phyloP scores from a whole-genome alignment of 2,888 invertebrate species.

The Amiota minor region DNA sequence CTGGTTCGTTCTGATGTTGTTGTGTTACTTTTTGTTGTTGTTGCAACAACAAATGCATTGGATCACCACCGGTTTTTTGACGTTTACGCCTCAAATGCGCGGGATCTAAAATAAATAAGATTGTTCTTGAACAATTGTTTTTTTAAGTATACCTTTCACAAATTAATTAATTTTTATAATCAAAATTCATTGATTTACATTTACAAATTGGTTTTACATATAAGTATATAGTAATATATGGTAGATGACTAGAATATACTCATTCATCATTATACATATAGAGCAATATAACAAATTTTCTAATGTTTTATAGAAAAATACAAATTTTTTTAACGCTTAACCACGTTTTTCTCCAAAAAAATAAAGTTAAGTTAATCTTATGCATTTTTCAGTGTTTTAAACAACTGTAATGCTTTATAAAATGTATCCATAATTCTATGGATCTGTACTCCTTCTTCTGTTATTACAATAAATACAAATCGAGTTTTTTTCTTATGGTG shows the following conservation, averaged over 20 bases:
- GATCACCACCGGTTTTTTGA: conserved; percentile 72
- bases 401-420: background rate
- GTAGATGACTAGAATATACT: no score
- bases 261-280: background rate
- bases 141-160: background rate
- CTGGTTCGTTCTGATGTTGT: conserved; percentile 64
- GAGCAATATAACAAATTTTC: conserved; percentile 14
- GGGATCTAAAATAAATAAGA: conserved; percentile 76
- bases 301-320: background rate
- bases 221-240: no score
- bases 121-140: conserved; percentile 16
- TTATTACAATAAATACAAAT: conserved; percentile 48
- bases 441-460: background rate
- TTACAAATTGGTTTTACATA: no score
- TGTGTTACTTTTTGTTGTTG: conserved; percentile 63
- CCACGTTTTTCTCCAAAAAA: background rate
- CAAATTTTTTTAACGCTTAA: background rate
- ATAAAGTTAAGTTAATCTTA: conserved; percentile 1
- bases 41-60: conserved; percentile 73
- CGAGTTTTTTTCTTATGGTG: conserved; percentile 28
- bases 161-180: background rate
- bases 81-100: conserved; percentile 75
- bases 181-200: no score
- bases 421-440: no score
- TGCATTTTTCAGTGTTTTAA: background rate